Conservation (phyloP, 2,797 vertebrate species). For the Characodon lateralis region DNA sequence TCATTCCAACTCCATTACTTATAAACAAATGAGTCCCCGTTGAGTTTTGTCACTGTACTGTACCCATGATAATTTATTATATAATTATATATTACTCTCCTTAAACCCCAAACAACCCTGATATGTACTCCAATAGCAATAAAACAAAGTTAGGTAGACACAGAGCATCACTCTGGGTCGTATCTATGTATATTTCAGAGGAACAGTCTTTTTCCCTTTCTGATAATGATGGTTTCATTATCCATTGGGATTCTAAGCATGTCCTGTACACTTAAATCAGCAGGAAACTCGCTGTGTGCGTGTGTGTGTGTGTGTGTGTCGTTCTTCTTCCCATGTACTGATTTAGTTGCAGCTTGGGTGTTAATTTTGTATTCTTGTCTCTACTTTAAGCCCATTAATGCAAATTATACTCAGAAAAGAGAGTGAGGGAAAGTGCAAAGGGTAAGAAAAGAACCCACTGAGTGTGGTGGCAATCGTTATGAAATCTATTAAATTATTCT, state of each 20-base stretch:
- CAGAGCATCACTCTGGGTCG: constrained; percentile 54
- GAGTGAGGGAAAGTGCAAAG: constrained; percentile 51
- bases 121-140: constrained; percentile 64
- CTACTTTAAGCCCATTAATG: constrained; percentile 59
- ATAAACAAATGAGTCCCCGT: constrained; percentile 50
- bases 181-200: constrained; percentile 66
- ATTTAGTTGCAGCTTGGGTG: constrained; percentile 52
- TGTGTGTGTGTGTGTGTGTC: neutral
- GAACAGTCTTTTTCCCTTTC: constrained; percentile 53
- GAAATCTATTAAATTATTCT: constrained; percentile 44
- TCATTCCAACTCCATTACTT: constrained; percentile 21
- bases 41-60: constrained; percentile 41
- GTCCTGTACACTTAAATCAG: constrained; percentile 60
- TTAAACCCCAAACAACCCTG: constrained; percentile 64
- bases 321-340: constrained; percentile 27
- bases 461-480: constrained; percentile 30
- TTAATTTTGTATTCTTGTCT: constrained; percentile 40
- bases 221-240: constrained; percentile 77
- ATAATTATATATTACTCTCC: constrained; percentile 65
- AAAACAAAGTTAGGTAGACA: constrained; percentile 63
- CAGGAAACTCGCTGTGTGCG: constrained; percentile 26
- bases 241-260: constrained; percentile 68
- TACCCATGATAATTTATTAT: constrained; percentile 59
- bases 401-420: constrained; percentile 57
- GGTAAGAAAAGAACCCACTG: constrained; percentile 53